Evolutionary conservation across 1,140 invertebrate genomes (phyloP), one percentile per base, ranked within the genome.

Genomic region (Lanistes nyassanus): DNA sequence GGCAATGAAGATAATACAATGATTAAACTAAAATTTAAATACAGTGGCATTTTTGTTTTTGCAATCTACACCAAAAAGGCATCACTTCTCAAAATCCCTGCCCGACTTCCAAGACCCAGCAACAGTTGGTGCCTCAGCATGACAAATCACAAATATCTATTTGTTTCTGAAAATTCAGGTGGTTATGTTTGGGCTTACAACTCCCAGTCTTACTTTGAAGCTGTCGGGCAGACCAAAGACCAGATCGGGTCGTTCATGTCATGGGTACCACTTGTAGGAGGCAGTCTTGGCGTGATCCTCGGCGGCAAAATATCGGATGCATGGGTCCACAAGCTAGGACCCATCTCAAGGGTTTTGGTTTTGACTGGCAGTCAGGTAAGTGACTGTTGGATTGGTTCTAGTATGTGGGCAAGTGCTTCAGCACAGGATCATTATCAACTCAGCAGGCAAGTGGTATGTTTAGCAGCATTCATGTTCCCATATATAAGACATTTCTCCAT

Each of bases 301-400:
- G 96, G 96, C 2, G 96, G 96, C 16, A 91, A 96, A 55, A 91
- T 97, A 0, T 97, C 95, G 21, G 96, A 98, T 87, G 94, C 95
- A 87, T 93, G 97, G 76, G 96, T 97, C 0, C 94, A 94, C 29
- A 94, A 94, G 86, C 93, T 96, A 91, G 96, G 96, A 42, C 92
- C 97, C 9, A 91, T 93, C 78, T 96, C 95, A 0, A 90, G 96
- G 81, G 94, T 97, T 5, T 92, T 94, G 71, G 93, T 96, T 3
- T 90, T 98, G 39, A 94, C 94, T 3, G 88, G 94, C 4, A 97
- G 95, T 83, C 91, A 92, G 89, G 91, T 92, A 79, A 78, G 76
- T 76, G n/a, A 64, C 19, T 65, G 31, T 9, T 60, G 11, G n/a
- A 26, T 11, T 60, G 56, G 23, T 16, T 60, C 9, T 60, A 23